Evolutionary conservation across 1,140 invertebrate species (phyloP).

Genomic region (Mylabris phalerata): DNA sequence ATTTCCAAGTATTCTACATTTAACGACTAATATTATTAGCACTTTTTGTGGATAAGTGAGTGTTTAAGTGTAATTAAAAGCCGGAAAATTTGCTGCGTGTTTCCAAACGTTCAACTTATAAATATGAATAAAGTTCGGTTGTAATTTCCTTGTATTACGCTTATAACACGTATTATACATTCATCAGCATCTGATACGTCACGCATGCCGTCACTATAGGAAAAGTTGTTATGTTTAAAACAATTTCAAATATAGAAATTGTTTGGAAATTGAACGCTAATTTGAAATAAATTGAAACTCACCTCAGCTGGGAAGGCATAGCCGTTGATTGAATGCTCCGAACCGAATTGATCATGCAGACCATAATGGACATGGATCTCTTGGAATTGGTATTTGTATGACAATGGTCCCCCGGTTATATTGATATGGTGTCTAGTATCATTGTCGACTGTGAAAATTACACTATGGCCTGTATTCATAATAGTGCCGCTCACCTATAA

Average conservation of each 20-base stretch:
- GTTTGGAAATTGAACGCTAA: constrained; percentile 5
- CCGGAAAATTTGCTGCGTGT: no score
- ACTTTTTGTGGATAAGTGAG: no score
- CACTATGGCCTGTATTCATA: constrained; percentile 88
- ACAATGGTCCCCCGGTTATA: constrained; percentile 86
- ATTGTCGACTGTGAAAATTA: constrained; percentile 86
- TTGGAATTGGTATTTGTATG: constrained; percentile 92
- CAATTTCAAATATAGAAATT: constrained; percentile 12
- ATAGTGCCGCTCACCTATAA: constrained; percentile 75
- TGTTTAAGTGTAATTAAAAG: no score
- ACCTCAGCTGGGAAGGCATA: constrained; percentile 91
- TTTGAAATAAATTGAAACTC: constrained; percentile 32
- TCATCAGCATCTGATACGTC: constrained; percentile 9
- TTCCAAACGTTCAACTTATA: no score
- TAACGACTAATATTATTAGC: no score
- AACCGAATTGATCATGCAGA: constrained; percentile 75
- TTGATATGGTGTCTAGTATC: constrained; percentile 78
- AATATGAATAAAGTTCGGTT: no score
- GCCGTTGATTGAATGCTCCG: constrained; percentile 86
- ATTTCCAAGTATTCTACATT: no score
- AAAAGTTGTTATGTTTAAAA: constrained; percentile 10
- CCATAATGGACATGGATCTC: constrained; percentile 87
- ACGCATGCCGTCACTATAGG: constrained; percentile 4
- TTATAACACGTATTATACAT: background rate
- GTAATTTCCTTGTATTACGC: background rate